Base-by-base conservation (phyloP, 92 coral and sea anemone genomes). In the Metridium senile region DNA sequence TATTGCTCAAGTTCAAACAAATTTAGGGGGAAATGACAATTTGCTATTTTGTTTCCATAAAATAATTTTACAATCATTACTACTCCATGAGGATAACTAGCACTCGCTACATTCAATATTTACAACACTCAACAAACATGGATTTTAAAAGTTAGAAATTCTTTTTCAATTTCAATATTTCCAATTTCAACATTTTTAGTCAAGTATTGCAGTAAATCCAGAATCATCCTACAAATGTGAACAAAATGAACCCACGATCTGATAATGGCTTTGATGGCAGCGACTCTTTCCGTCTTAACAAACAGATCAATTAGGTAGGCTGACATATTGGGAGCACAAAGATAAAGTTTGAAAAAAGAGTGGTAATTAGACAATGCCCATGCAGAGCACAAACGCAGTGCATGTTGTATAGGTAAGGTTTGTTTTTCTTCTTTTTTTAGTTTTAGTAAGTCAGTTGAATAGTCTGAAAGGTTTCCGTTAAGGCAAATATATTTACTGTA, bases 301-400 rank as follows among this genome's bases (percentile, higher is more conserved):
- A 95, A 95, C 90, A 92, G 88, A 91, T 95, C 99, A 77, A 95
- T 84, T 28, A 95, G 97, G 87, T 95, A 95, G 82, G 96, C 97
- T 65, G 97, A 88, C 99, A 95, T 95, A 84, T 89, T 95, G 78
- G 99, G 99, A 81, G 99, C 96, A 59, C 81, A 89, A 53, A 89
- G 85, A 86, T 95, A 95, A 63, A 95, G 97, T 93, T 93, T 96
- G 97, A 95, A 95, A 91, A 95, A 95, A 92, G 88, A 78, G 90
- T 95, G 99, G 89, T 95, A 95, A 79, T 95, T 95, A 89, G 97
- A 95, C 89, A 95, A 73, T 85, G 97, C 97, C 97, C 99, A 89
- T 58, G 99, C 97, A 63, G 99, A 89, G 85, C 97, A 93, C 70
- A 92, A 70, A 76, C 81, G 71, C 72, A 92, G 79, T 23, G 99